Base-by-base conservation (phyloP, 2,113 vertebrate species). In the Pollimyrus isidori region DNA sequence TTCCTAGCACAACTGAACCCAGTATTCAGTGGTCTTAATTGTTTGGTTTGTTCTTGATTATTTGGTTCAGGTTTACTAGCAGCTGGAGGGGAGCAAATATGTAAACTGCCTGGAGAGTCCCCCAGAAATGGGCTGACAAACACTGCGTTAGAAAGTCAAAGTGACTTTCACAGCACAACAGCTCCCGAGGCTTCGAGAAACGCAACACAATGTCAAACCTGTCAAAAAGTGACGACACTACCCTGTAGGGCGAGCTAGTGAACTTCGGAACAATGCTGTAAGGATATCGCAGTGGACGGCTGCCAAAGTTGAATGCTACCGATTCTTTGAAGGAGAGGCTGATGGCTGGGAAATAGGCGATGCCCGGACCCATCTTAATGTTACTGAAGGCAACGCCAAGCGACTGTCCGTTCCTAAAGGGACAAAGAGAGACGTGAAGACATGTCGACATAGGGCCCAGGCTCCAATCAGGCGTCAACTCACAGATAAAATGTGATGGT, bases 301-400 rank as follows among this genome's bases (percentile, higher is more conserved):
- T 99, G 88, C 98, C 98, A 0, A 99, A 99, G 95, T 99, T 99
- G 93, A 99, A 99, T 7, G 97, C 98, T 92, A 99, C 98, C 0
- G 98, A 99, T 92, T 99, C 98, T 93, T 99, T 99, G 91, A 99
- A 99, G 0, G 98, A 99, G 6, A 99, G 95, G 92, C 98, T 99
- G 95, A 99, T 99, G 90, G 98, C 98, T 2, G 98, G 98, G 89
- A 99, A 99, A 92, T 99, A 99, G 1, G 98, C 98, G 56, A 99
- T 94, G 0, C 97, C 98, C 0, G 97, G 95, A 5, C 98, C 98
- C 85, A 93, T 96, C 1, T 97, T 97, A 87, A 99, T 97, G 94
- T 96, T 95, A 93, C 97, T 97, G 92, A 99, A 99, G 48, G 98
- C 98, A 0, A 95, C 96, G 88, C 98, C 98, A 73, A 99, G 94